Evolutionary conservation across 64 coral and sea anemone species (phyloP), one percentile per base, ranked within the genome.

Genomic region (Acropora yongei): DNA sequence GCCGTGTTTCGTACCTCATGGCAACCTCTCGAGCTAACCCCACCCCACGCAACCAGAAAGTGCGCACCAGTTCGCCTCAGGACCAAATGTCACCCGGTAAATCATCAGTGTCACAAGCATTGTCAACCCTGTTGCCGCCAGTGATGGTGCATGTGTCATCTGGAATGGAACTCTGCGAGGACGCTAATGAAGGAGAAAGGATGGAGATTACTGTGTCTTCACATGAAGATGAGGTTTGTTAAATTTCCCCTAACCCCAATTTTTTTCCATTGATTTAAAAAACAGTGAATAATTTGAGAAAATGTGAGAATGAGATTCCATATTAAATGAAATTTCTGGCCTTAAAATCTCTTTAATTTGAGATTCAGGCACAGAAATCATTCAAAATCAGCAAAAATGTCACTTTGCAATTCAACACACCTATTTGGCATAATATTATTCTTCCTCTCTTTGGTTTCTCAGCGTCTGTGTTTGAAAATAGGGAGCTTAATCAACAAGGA

Each of bases 1-100:
- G 95, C 12, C 77, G 95, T 16, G 90, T 92, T n/a, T 97, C 95
- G 0, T 97, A 97, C 53, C 83, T 97, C 0, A 94, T 97, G 95
- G 95, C 95, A 2, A 97, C 95, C 13, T 84, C 55, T 67, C 73
- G 77, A 72, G 17, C 48, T 18, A 43, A 16, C 13, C 51, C 76
- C 19, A 44, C 55, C 17, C 14, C 72, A 55, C 49, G 88, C n/a
- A 65, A 85, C 43, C 82, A 85, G 65, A 85, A 71, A 85, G 5
- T 85, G 17, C 49, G 82, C 63, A 45, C 82, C 8, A 85, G 61
- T 47, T 65, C 82, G 69, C 82, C 82, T 30, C 82, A 85, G 68
- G 44, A 13, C 63, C 69, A 85, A 10, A 82, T 63, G 10, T 55
- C 51, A 43, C 10, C 82, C 13, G 44, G 47, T 1, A 93, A 80